Percentiles rank a stretch among this genome's conserved stretches.
Evolutionary conservation across 2,113 vertebrate genomes (phyloP).

Genomic region (Perccottus glenii): DNA sequence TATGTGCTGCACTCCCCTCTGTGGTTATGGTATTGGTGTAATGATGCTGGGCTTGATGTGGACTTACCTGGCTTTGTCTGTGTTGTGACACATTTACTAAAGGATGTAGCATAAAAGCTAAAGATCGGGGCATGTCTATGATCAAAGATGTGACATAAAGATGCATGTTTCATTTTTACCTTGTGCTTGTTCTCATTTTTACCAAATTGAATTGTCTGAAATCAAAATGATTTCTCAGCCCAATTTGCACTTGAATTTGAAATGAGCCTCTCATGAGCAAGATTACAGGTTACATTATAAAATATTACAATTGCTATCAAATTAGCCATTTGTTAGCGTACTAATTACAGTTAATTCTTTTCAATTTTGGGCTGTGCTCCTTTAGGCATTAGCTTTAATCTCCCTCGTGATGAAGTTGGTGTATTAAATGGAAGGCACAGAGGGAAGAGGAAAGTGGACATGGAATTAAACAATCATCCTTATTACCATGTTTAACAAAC

Average conservation of each 20-base stretch:
- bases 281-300: slow-evolving; percentile 74
- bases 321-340: slow-evolving; percentile 77
- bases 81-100: slow-evolving; percentile 45
- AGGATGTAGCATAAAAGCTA: slow-evolving; percentile 43
- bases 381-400: slow-evolving; percentile 80
- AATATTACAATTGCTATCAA: slow-evolving; percentile 71
- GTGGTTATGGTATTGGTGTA: slow-evolving; percentile 47
- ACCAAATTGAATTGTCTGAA: slow-evolving; percentile 48
- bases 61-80: slow-evolving; percentile 47
- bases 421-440: slow-evolving; percentile 63
- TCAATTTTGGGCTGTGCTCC: slow-evolving; percentile 74
- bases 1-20: slow-evolving; percentile 47
- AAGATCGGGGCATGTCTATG: slow-evolving; percentile 47
- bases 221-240: slow-evolving; percentile 22
- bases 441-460: slow-evolving; percentile 60
- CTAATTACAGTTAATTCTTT: slow-evolving; percentile 83
- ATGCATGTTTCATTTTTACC: slow-evolving; percentile 48
- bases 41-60: slow-evolving; percentile 41
- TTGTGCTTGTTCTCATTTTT: slow-evolving; percentile 46
- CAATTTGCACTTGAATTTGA: slow-evolving; percentile 45
- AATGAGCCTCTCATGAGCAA: slow-evolving; percentile 60
- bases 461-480: slow-evolving; percentile 59
- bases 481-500: slow-evolving; percentile 54
- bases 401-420: slow-evolving; percentile 74
- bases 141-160: slow-evolving; percentile 48